Evolutionary conservation across 2,888 invertebrate species (phyloP), one percentile per base, ranked within the genome.

Genomic region (Dasypolia templi): DNA sequence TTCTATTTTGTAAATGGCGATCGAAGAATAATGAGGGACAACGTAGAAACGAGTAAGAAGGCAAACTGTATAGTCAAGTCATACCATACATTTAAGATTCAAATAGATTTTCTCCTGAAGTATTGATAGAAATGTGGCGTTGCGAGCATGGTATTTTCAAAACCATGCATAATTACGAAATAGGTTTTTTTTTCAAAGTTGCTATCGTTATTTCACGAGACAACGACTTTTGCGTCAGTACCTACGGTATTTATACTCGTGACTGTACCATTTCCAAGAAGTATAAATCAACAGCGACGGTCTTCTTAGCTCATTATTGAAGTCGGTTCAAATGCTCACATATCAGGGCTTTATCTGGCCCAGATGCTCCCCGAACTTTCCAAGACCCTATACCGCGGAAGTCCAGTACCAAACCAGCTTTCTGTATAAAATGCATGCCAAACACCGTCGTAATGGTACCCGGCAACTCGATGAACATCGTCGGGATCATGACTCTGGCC

Each of bases 351-450:
- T 26, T 22, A 1, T 51, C 29, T 12, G 46, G 63, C 17, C 44
- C 66, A 11, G 17, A 3, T 17, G 53, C 32, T 32, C 51, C 63
- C 6, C 66, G 56, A 39, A 78, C 17, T 2, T 42, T 32, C 77
- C 77, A 77, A 29, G 51, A 46, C 9, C 77, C 77, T 0, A 29
- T 32, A 3, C 39, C 29, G 53, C 66, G 51, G n/a, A 77, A 78
- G 14, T 78, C 72, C 14, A 78, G 7, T 3, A 67, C n/a, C 44
- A 78, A 19, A 2, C 77, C 77, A 32, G 77, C 66, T 3, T 42
- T 46, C 53, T 29, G 55, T 26, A 78, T 19, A 22, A 78, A 78
- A 39, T 77, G 66, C 46, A 78, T 78, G 35, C 77, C 77, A 12
- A 78, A 58, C 1, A 72, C 26, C 12, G 42, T 49, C 22, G 42